phyloP scores from a whole-genome alignment of 2,888 invertebrate species.

The Craniophora ligustri region DNA sequence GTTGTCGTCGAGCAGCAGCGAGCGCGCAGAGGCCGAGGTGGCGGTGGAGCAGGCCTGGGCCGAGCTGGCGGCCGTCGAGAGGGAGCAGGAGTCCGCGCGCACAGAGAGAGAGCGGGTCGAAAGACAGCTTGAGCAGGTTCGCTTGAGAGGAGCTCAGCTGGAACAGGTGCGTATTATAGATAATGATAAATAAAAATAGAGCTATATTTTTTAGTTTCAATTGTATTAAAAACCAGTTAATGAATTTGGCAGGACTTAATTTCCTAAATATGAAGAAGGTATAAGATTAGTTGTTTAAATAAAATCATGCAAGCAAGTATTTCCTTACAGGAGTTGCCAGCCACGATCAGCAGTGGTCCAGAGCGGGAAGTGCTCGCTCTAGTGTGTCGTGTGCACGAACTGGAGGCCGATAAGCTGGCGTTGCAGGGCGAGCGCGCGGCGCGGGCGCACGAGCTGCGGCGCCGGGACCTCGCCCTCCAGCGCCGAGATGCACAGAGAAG shows the following conservation, averaged over 20 bases:
- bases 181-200: too few relatives aligned
- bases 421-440: slow-evolving; percentile 95
- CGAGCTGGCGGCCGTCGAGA: slow-evolving; percentile 94
- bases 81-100: slow-evolving; percentile 95
- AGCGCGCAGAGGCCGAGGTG: slow-evolving; percentile 89
- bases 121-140: slow-evolving; percentile 93
- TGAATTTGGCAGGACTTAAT: too few relatives aligned
- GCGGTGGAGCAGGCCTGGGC: slow-evolving; percentile 95
- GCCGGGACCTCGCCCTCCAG: slow-evolving; percentile 94
- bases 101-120: slow-evolving; percentile 93
- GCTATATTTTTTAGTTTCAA: too few relatives aligned
- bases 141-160: slow-evolving; percentile 92
- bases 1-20: slow-evolving; percentile 63
- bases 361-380: slow-evolving; percentile 96
- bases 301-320: background rate
- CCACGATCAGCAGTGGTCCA: slow-evolving; percentile 94
- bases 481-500: slow-evolving; percentile 95
- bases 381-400: slow-evolving; percentile 96
- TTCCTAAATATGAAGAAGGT: too few relatives aligned
- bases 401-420: slow-evolving; percentile 98
- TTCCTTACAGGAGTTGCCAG: slow-evolving; percentile 92
- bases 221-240: too few relatives aligned
- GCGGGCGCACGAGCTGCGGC: slow-evolving; percentile 94
- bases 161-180: slow-evolving; percentile 94
- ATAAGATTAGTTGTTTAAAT: too few relatives aligned